Evolutionary conservation across 1,140 invertebrate genomes (phyloP).

Genomic region (Pogonomyrmex californicus): DNA sequence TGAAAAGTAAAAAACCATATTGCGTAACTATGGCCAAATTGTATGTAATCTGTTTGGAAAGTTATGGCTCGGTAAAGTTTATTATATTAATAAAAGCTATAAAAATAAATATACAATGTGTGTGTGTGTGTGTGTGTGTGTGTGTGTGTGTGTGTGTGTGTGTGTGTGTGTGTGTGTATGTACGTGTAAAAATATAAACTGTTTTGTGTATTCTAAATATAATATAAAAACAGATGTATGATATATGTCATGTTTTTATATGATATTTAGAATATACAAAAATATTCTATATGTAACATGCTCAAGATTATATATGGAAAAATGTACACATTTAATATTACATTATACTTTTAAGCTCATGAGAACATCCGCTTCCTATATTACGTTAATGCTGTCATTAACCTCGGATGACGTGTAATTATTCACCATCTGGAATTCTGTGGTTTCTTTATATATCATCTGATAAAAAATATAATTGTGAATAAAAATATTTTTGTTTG

Average conservation of each 20-base stretch:
- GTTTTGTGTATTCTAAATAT: too few relatives aligned
- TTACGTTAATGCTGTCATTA: conserved; percentile 42
- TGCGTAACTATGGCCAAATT: conserved; percentile 11
- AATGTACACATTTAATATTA: conserved; percentile 18
- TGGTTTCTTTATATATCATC: background rate
- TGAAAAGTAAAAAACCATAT: conserved; percentile 26
- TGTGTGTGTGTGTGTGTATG: too few relatives aligned
- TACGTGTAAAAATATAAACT: too few relatives aligned
- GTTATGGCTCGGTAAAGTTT: conserved; percentile 23
- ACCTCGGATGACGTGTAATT: background rate
- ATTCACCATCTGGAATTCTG: background rate
- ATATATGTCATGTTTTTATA: too few relatives aligned
- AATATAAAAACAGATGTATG: too few relatives aligned
- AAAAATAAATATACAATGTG: conserved; percentile 23
- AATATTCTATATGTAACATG: background rate
- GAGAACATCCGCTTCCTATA: conserved; percentile 21
- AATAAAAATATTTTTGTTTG: conserved; percentile 19
- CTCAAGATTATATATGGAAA: background rate
- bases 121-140: too few relatives aligned
- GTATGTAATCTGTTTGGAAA: conserved; percentile 38
- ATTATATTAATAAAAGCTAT: background rate
- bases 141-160: too few relatives aligned
- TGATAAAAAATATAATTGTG: background rate
- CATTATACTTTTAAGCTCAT: conserved; percentile 35
- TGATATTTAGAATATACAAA: background rate